Base-by-base conservation (phyloP, 1,140 invertebrate genomes). In the Rhopalosiphum maidis region DNA sequence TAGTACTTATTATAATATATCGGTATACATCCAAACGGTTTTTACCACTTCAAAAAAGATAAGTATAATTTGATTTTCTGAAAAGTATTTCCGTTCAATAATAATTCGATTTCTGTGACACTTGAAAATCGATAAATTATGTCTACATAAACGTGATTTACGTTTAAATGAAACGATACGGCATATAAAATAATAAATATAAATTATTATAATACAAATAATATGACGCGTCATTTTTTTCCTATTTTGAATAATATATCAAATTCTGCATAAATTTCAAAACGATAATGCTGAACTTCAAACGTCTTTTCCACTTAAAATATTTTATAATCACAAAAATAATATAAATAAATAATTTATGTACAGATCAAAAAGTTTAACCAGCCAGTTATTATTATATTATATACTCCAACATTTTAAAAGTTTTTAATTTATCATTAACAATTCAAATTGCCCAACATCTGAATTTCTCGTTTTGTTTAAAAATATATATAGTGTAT, bases 261-360 rank as follows among this genome's bases (percentile, higher is more conserved):
- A 77, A 77, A 77, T 21, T 15, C n/a, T 21, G 30, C 60, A 35
- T n/a, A n/a, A 5, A 77, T 77, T n/a, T 77, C 60, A 77, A 1
- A 77, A n/a, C 30, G 15, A 77, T n/a, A 35, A 77, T 77, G n/a
- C 30, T 77, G 30, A 77, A n/a, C n/a, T n/a, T 35, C 60, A 77
- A 35, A 68, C 30, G 18, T 77, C 21, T 68, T 54, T 77, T 77
- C n/a, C 60, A n/a, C 60, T n/a, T 4, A 77, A 77, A 68, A 22
- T n/a, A 18, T n/a, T n/a, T 2, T 15, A 77, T 1, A 4, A 77
- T 77, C 15, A 35, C 30, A 18, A 77, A 77, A 18, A 77, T 77
- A 77, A 77, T 77, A n/a, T 77, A n/a, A 77, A n/a, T 77, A n/a
- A 77, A 77, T 77, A n/a, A 77, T 77, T 77, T 77, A 77, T n/a